phyloP scores from a whole-genome alignment of 2,888 invertebrate genomes.

The Plagodis dolabraria region DNA sequence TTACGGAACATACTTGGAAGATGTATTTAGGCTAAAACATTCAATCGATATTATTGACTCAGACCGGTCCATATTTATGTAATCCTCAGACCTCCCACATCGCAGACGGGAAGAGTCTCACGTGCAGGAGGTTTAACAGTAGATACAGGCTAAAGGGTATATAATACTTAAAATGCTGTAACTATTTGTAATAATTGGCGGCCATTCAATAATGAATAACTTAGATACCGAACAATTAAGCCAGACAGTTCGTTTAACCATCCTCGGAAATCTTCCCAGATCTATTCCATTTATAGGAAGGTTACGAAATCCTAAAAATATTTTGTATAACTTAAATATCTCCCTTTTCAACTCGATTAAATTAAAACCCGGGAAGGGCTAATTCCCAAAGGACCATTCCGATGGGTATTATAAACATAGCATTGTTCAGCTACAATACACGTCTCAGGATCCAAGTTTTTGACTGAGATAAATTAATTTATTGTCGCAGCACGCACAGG shows the following conservation, averaged over 20 bases:
- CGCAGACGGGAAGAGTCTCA: slow-evolving; percentile 40
- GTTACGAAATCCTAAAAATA: slow-evolving; percentile 5
- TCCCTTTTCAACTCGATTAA: slow-evolving; percentile 6
- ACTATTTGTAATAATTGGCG: slow-evolving; percentile 59
- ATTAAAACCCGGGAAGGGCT: slow-evolving; percentile 19
- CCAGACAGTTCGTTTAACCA: slow-evolving; percentile 31
- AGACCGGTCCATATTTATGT: slow-evolving; percentile 38
- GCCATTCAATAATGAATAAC: slow-evolving; percentile 50
- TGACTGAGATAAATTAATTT: slow-evolving; percentile 54
- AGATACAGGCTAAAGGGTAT: slow-evolving; percentile 27
- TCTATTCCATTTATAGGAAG: too few species aligned
- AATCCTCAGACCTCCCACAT: slow-evolving; percentile 61
- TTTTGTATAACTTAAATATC: slow-evolving; percentile 5
- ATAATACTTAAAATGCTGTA: slow-evolving; percentile 21
- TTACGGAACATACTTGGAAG: slow-evolving; percentile 16
- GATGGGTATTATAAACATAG: slow-evolving; percentile 43
- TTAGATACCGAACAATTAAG: slow-evolving; percentile 39
- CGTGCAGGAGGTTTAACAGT: slow-evolving; percentile 23
- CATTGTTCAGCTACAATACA: slow-evolving; percentile 37
- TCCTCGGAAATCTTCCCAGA: slow-evolving; percentile 2
- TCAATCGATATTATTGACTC: slow-evolving; percentile 34
- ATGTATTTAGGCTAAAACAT: slow-evolving; percentile 21
- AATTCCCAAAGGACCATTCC: slow-evolving; percentile 26
- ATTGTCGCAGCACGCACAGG: slow-evolving; percentile 47
- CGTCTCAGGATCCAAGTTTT: slow-evolving; percentile 42